phyloP scores from a whole-genome alignment of 2,113 vertebrate genomes.

The Cinclus cinclus region DNA sequence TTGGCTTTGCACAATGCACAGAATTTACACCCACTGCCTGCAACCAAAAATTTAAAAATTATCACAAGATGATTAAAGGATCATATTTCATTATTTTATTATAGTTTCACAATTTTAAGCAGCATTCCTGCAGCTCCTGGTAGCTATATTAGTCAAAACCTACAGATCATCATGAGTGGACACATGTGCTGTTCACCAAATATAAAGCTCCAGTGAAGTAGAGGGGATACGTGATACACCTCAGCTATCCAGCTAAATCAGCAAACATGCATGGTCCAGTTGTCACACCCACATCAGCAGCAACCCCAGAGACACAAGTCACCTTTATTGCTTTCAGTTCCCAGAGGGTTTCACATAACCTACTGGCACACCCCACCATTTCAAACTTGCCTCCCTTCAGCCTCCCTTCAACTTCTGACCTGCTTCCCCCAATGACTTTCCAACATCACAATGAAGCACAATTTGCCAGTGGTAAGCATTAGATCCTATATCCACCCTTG shows the following conservation, averaged over 20 bases:
- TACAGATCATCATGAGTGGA: neutral
- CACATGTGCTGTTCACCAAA: neutral
- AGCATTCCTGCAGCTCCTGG: neutral
- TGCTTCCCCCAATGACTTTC: neutral
- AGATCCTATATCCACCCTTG: neutral
- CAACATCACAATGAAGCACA: neutral
- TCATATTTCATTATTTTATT: neutral
- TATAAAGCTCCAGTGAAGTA: neutral
- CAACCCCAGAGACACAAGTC: neutral
- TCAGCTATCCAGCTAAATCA: neutral
- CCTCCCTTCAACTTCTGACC: neutral
- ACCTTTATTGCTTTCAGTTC: neutral
- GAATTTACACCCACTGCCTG: neutral
- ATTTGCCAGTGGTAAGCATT: neutral
- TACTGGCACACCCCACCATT: neutral
- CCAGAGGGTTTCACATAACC: neutral
- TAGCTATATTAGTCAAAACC: neutral
- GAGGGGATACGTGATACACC: rapidly evolving
- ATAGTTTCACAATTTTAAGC: neutral
- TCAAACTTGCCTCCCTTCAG: neutral
- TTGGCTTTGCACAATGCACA: neutral
- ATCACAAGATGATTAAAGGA: neutral
- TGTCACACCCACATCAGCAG: neutral
- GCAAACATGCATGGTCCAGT: neutral
- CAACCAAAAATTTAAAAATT: neutral